Conservation (phyloP, 2,888 invertebrate genomes). For the Coelinius sp. region DNA sequence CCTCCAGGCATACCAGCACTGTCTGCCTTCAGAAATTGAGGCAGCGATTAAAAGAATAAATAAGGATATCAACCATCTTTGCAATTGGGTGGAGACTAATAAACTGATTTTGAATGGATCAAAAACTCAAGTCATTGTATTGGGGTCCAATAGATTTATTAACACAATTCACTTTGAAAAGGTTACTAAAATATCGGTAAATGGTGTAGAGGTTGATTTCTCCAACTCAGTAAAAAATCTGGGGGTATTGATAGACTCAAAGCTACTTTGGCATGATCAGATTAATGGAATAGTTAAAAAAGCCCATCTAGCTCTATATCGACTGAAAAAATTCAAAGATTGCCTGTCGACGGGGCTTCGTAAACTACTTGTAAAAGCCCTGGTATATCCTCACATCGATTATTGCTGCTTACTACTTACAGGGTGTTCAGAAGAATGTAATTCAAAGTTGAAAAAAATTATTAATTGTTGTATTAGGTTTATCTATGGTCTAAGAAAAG, state of each 20-base stretch:
- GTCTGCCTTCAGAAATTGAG: constrained; percentile 4
- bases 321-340: neutral
- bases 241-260: too few species aligned
- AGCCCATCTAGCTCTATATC: neutral
- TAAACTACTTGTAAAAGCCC: neutral
- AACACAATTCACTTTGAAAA: neutral
- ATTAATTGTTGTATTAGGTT: neutral
- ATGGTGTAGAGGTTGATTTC: neutral
- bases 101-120: neutral
- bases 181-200: neutral
- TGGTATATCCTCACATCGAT: neutral
- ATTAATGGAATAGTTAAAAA: neutral
- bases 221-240: neutral
- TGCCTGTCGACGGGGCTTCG: neutral
- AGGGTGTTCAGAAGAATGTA: neutral
- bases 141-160: neutral
- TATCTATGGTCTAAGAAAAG: neutral
- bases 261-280: too few species aligned
- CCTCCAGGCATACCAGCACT: constrained; percentile 27
- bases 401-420: neutral
- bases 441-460: neutral
- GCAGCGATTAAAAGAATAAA: neutral
- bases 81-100: neutral
- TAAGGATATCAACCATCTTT: neutral
- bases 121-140: neutral